These are phyloP conservation scores for Pocillopora damicornis DNA, from an alignment of 64 coral and sea anemone genomes.

Conservation along the genomic window DNA sequence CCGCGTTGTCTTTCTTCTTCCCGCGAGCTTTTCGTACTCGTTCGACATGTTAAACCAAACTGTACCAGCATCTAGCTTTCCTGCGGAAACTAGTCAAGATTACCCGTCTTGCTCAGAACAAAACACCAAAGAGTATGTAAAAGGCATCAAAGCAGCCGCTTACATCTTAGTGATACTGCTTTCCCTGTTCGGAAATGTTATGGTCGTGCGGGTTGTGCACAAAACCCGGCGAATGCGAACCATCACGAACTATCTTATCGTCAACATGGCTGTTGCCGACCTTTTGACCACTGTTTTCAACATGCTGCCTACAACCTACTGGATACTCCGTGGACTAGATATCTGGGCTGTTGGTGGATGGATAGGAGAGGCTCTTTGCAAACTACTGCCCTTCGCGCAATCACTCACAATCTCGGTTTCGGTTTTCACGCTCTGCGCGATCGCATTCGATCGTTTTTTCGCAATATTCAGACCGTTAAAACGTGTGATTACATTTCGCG, in stretches of 20 bases:
- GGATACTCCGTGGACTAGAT: constrained; percentile 23
- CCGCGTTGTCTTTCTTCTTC: constrained; percentile 3
- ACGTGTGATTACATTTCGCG: constrained; percentile 47
- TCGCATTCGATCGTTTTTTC: constrained; percentile 62
- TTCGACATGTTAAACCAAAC: constrained; percentile 21
- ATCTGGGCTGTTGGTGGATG: constrained; percentile 44
- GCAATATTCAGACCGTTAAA: constrained; percentile 55
- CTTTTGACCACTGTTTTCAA: constrained; percentile 62
- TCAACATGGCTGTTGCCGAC: constrained; percentile 55
- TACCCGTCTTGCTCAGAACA: constrained; percentile 16
- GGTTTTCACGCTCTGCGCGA: constrained; percentile 47
- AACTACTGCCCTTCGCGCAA: constrained; percentile 43
- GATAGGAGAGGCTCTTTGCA: constrained; percentile 52
- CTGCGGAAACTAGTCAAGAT: not conserved
- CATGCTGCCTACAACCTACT: constrained; percentile 60
- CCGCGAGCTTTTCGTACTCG: not conserved
- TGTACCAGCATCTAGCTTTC: not conserved
- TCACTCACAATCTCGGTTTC: constrained; percentile 43
- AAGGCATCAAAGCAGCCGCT: constrained; percentile 36
- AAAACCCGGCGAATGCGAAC: constrained; percentile 53
- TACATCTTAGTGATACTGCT: constrained; percentile 33
- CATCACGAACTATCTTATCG: constrained; percentile 53
- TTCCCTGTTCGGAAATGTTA: constrained; percentile 41
- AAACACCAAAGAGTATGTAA: constrained; percentile 7
- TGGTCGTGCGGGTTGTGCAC: constrained; percentile 45